These are phyloP conservation scores for Gallinago undulata DNA, from an alignment of 2,113 vertebrate genomes.

Conservation along the genomic window DNA sequence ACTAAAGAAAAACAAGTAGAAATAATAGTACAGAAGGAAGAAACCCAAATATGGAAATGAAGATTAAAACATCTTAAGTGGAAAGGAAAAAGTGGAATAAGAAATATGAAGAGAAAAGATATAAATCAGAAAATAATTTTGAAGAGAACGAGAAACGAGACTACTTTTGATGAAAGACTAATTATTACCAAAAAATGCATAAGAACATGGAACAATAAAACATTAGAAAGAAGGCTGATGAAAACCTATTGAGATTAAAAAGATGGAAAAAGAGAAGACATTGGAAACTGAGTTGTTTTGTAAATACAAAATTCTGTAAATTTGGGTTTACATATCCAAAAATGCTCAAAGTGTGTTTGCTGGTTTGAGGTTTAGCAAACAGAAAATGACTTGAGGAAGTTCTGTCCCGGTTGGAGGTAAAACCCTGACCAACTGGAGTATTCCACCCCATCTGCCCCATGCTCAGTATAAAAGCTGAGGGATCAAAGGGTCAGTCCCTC, in stretches of 20 bases:
- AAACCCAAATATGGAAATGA: background rate
- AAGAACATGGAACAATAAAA: background rate
- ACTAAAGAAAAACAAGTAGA: background rate
- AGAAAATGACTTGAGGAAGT: background rate
- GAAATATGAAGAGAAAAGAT: background rate
- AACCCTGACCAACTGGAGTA: too few relatives aligned
- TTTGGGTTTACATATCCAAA: background rate
- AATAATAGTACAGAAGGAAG: background rate
- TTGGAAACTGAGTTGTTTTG: background rate
- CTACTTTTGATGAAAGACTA: background rate
- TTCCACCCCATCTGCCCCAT: too few relatives aligned
- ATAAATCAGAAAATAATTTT: background rate
- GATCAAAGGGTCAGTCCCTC: too few relatives aligned
- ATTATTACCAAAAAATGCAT: background rate
- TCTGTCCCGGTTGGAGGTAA: background rate
- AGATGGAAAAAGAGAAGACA: background rate
- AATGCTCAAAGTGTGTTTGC: background rate
- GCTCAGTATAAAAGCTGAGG: too few relatives aligned
- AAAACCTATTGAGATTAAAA: background rate
- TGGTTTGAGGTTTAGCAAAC: background rate
- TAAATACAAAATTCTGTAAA: background rate
- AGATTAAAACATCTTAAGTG: background rate
- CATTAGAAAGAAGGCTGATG: background rate
- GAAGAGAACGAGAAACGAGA: background rate
- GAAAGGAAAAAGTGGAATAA: background rate